Evolutionary conservation across 2,888 invertebrate genomes (phyloP).

Genomic region (Sarcophaga subvicina): DNA sequence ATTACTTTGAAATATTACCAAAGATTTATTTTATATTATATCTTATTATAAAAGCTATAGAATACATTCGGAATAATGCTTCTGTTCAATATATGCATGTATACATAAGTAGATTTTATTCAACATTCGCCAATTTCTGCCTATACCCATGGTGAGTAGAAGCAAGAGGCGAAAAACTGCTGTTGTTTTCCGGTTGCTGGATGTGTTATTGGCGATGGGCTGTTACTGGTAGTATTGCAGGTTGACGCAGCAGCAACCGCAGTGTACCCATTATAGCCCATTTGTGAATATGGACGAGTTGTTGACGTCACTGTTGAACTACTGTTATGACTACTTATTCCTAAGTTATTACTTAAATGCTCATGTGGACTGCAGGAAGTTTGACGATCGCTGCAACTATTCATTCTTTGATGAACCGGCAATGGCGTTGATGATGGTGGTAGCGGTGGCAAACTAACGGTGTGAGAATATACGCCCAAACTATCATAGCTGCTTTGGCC

Average conservation of each 20-base stretch:
- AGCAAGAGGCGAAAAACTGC: slow-evolving; percentile 80
- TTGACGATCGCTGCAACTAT: slow-evolving; percentile 35
- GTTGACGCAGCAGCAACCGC: slow-evolving; percentile 70
- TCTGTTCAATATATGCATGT: neutral
- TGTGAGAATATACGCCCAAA: slow-evolving; percentile 67
- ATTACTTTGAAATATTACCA: neutral
- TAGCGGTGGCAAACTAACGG: slow-evolving; percentile 71
- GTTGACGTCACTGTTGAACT: slow-evolving; percentile 66
- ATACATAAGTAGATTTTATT: neutral
- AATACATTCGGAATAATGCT: neutral
- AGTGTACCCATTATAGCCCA: slow-evolving; percentile 77
- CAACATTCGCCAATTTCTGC: neutral
- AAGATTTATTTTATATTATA: neutral
- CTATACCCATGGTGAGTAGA: slow-evolving; percentile 80
- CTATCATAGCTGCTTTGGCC: slow-evolving; percentile 57
- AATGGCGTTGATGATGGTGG: slow-evolving; percentile 72
- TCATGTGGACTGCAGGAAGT: slow-evolving; percentile 48
- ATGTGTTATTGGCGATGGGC: slow-evolving; percentile 64
- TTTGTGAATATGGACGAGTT: slow-evolving; percentile 74
- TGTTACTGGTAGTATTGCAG: slow-evolving; percentile 65
- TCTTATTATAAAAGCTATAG: neutral
- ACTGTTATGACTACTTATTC: slow-evolving; percentile 33
- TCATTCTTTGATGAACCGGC: slow-evolving; percentile 43
- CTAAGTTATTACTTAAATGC: slow-evolving; percentile 31
- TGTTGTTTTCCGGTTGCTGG: slow-evolving; percentile 76